Percentiles rank a stretch among this genome's conserved stretches.
Conservation (phyloP, 2,888 invertebrate species). For the Sycophila texana region DNA sequence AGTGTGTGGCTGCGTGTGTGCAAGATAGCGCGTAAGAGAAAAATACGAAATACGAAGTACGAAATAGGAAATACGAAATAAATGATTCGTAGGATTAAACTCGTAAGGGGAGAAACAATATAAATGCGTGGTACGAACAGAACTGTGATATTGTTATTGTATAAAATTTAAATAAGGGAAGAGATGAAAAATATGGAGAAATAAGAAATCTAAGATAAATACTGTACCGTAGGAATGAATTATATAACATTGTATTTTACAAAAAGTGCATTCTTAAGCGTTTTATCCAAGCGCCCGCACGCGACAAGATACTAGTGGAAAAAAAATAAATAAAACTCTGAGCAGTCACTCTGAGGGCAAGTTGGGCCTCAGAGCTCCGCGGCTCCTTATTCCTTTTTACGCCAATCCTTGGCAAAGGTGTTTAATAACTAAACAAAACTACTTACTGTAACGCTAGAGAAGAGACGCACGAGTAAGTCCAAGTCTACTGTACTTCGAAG, state of each 20-base stretch:
- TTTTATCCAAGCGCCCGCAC: constrained; percentile 57
- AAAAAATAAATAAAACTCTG: constrained; percentile 6
- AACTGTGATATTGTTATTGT: constrained; percentile 76
- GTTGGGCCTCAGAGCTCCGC: no score
- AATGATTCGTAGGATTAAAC: constrained; percentile 42
- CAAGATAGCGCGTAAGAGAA: constrained; percentile 38
- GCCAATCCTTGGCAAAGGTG: constrained; percentile 62
- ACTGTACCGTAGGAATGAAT: constrained; percentile 65
- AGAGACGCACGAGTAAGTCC: constrained; percentile 12
- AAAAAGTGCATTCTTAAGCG: constrained; percentile 65
- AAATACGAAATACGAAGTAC: constrained; percentile 57
- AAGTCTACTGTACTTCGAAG: constrained; percentile 10
- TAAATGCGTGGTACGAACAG: constrained; percentile 75
- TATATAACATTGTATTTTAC: constrained; percentile 70
- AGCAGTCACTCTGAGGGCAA: background rate
- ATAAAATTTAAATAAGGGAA: constrained; percentile 68
- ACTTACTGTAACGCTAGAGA: constrained; percentile 42
- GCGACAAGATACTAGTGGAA: constrained; percentile 48
- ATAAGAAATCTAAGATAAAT: constrained; percentile 61
- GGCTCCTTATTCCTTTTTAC: constrained; percentile 59
- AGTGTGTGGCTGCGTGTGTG: constrained; percentile 35
- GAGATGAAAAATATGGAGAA: constrained; percentile 60
- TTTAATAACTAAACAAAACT: constrained; percentile 67
- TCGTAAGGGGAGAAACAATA: constrained; percentile 59
- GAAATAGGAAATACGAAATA: constrained; percentile 65